These are phyloP conservation scores for Drosophila mercatorum DNA, from an alignment of 2,888 invertebrate genomes.

Conservation along the genomic window DNA sequence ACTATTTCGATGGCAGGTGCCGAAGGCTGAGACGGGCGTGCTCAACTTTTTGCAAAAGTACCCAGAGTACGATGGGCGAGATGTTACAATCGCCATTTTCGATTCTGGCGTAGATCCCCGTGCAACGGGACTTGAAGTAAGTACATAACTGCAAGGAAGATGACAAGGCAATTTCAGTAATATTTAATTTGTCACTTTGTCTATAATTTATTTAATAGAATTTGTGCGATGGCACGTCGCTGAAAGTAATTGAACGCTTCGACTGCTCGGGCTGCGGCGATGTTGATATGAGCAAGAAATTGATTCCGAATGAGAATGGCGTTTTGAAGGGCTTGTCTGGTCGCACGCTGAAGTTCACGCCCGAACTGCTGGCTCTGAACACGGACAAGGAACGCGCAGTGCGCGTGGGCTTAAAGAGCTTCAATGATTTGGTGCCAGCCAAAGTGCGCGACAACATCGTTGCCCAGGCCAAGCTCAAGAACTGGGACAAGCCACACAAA, in stretches of 20 bases:
- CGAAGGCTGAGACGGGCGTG: conserved; percentile 97
- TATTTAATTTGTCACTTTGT: too few relatives aligned
- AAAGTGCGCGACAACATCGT: conserved; percentile 92
- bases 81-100: conserved; percentile 96
- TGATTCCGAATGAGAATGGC: conserved; percentile 89
- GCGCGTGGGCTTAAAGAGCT: conserved; percentile 94
- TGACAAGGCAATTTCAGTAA: neutral
- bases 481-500: conserved; percentile 94
- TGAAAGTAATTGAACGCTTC: conserved; percentile 96
- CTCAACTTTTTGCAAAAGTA: conserved; percentile 94
- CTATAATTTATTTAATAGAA: conserved; percentile 86
- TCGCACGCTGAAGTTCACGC: conserved; percentile 89
- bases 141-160: neutral
- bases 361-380: conserved; percentile 86
- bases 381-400: conserved; percentile 91
- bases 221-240: conserved; percentile 92
- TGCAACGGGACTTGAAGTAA: conserved; percentile 95
- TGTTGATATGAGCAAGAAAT: conserved; percentile 94
- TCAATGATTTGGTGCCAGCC: conserved; percentile 94
- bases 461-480: conserved; percentile 91
- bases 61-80: conserved; percentile 96
- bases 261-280: conserved; percentile 99
- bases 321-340: conserved; percentile 94
- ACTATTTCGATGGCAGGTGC: conserved; percentile 81
- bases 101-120: conserved; percentile 99